Base-by-base conservation (phyloP, 2,797 vertebrate species). In the Tenualosa ilisha region DNA sequence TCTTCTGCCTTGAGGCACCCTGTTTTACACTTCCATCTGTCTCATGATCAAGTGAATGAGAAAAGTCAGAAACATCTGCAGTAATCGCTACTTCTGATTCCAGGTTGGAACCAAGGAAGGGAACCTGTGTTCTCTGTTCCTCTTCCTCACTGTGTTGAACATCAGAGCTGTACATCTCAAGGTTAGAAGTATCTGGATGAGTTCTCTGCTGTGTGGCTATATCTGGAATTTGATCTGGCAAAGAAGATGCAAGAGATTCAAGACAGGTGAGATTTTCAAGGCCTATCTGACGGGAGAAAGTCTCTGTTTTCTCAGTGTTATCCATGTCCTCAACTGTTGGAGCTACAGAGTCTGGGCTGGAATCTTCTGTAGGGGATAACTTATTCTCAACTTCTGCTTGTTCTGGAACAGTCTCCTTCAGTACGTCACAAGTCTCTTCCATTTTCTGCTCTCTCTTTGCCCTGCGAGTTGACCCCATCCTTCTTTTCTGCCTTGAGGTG, bases 401-500 rank as follows among this genome's bases (percentile, higher is more conserved):
- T 22, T 20, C 22, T 17, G 54, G 22, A 17, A 22, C 17, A 59
- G 31, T 75, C 72, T 37, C 40, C 49, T 8, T 20, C 40, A 51
- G 49, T 82, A 49, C 51, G 54, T 43, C 72, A 49, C 82, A 4
- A 15, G 24, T 84, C 50, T 37, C 59, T 46, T 31, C 12, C 17
- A 40, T 56, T 53, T 40, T 53, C 11, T 49, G 59, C 61, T 3
- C 50, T 86, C 56, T 81, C 84, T 87, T 68, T 51, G 56, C 82
- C 81, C 53, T 88, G 37, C 85, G 87, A 20, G 87, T 86, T 4
- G 87, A 86, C 46, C 83, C 85, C 11, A 88, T 88, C 85, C 93
- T 94, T 89, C 89, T 92, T 63, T 75, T 93, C 85, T 84, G 93
- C 68, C 87, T 84, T 86, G 88, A 83, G 9, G 68, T 75, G 72